Conservation (phyloP, 2,113 vertebrate species). For the Carassius auratus region DNA sequence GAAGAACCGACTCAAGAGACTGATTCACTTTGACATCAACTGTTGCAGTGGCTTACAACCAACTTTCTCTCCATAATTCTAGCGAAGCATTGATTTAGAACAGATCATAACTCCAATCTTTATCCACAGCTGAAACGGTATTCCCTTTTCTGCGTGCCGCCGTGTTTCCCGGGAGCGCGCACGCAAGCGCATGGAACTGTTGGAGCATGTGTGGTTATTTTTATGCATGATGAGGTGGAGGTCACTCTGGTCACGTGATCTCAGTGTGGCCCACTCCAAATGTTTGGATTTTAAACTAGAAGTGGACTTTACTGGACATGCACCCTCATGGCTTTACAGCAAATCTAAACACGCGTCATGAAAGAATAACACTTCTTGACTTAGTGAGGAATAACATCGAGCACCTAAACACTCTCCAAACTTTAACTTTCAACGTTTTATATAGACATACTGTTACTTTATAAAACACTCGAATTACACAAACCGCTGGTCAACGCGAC, state of each 20-base stretch:
- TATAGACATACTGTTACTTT: background rate
- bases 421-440: background rate
- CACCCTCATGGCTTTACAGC: background rate
- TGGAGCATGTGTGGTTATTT: background rate
- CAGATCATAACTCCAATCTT: background rate
- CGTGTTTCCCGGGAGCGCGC: no score
- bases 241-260: conserved; percentile 23
- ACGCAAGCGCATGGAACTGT: background rate
- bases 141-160: background rate
- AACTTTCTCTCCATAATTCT: background rate
- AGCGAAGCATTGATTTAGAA: background rate
- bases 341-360: background rate
- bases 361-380: background rate
- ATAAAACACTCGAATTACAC: background rate
- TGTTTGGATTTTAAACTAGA: conserved; percentile 29
- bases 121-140: background rate
- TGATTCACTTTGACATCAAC: background rate
- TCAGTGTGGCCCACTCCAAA: background rate
- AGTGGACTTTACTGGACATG: background rate
- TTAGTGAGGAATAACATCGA: background rate
- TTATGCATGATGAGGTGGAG: conserved; percentile 31
- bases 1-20: background rate
- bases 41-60: background rate
- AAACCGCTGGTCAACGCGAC: no score
- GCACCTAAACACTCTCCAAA: no score